Evolutionary conservation across 1,140 invertebrate genomes (phyloP), one percentile per base, ranked within the genome.

Genomic region (Lucilia sericata): DNA sequence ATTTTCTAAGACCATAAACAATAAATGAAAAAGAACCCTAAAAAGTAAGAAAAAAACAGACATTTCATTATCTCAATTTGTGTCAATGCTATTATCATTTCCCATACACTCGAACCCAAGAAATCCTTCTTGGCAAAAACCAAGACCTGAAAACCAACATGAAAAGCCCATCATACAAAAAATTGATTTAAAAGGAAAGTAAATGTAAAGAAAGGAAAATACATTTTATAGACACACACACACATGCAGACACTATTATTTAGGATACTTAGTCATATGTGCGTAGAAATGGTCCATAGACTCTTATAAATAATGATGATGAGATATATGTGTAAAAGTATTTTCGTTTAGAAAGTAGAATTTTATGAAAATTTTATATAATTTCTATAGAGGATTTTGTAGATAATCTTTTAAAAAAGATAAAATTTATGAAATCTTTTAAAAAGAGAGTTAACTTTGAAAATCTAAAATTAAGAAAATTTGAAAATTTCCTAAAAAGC

Each of bases 51-150:
- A 70, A 21, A 21, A 70, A 70, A 70, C 4, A 70, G 65, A 70
- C 19, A 21, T 70, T 70, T 70, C 65, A 70, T 70, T 70, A 70
- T 70, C 65, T 70, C 65, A 70, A 70, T 70, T 70, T 70, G 65
- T 70, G 65, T 70, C 65, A 70, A 70, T 70, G 10, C 65, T 19
- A 70, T 21, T 70, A 70, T 70, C 65, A 70, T 70, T 70, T 70
- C 65, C 65, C 65, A 70, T 70, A 70, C 65, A 70, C 21, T 7
- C 55, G 14, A 7, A 25, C 65, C 10, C 9, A 70, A 21, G 8
- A 70, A 70, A 21, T 10, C 65, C 65, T 70, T 70, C 10, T 70
- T 70, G 13, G 14, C 14, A 7, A 60, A 14, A 60, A 5, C 14
- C 55, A n/a, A 60, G 55, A 70, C 60, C 17, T 70, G 8, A 70